Evolutionary conservation across 1,140 invertebrate species (phyloP).

Genomic region (Tenebrio molitor): DNA sequence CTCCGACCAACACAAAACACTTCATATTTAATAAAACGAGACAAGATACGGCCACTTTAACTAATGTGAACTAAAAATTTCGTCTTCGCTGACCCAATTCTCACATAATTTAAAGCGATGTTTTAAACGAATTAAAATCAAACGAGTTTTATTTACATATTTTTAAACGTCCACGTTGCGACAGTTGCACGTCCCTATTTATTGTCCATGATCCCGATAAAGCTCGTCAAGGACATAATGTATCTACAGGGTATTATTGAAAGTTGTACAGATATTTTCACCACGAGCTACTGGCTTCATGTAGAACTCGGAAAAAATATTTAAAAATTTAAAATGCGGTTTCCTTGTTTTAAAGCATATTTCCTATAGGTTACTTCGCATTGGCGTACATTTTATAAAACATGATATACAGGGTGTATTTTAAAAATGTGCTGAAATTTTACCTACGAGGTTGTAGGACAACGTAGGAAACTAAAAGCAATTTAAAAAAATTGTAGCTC

Average conservation of each 20-base stretch:
- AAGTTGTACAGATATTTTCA: no score
- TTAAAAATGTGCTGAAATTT: no score
- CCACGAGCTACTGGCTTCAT: no score
- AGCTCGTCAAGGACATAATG: constrained; percentile 43
- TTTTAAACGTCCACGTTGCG: constrained; percentile 31
- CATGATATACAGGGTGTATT: no score
- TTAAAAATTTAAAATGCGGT: no score
- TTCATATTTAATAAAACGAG: constrained; percentile 39
- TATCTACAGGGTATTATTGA: constrained; percentile 38
- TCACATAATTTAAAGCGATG: constrained; percentile 27
- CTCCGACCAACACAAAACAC: constrained; percentile 33
- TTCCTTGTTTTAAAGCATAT: no score
- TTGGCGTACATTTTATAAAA: no score
- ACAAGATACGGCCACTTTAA: constrained; percentile 36
- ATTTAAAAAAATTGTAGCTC: no score
- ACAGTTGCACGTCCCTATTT: constrained; percentile 41
- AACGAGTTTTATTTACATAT: constrained; percentile 36
- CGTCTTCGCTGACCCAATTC: constrained; percentile 24
- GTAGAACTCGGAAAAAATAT: no score
- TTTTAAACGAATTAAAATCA: constrained; percentile 10
- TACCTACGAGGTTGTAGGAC: no score
- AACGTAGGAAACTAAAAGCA: no score
- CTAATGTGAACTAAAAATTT: constrained; percentile 37
- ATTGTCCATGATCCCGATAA: constrained; percentile 46
- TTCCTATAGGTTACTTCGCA: no score